These are phyloP conservation scores for Prochilodus magdalenae DNA, from an alignment of 2,113 vertebrate species.

Conservation along the genomic window DNA sequence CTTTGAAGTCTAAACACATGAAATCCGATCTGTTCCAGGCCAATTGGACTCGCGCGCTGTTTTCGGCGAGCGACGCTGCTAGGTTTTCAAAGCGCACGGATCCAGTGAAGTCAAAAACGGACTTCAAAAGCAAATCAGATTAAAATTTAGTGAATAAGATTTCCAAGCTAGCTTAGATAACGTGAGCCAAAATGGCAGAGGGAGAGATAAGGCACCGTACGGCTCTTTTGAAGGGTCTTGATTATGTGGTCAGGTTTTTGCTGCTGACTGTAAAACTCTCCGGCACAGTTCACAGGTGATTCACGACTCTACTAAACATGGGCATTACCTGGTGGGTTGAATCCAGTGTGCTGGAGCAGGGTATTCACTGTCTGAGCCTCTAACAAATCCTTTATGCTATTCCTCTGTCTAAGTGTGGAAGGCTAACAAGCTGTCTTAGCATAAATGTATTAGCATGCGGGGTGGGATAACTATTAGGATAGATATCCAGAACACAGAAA, in stretches of 20 bases:
- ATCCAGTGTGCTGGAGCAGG: background rate
- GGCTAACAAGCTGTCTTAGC: too few species aligned
- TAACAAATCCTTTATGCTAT: background rate
- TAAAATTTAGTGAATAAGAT: background rate
- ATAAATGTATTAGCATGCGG: background rate
- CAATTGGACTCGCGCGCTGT: background rate
- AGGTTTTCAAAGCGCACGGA: background rate
- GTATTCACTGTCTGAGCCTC: background rate
- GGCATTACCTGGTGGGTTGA: background rate
- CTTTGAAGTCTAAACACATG: constrained; percentile 40
- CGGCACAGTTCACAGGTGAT: too few species aligned
- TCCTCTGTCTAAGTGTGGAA: too few species aligned
- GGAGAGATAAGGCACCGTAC: background rate
- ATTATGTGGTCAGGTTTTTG: background rate
- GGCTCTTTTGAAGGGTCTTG: background rate
- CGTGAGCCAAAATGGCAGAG: background rate
- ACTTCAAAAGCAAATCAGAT: constrained; percentile 1
- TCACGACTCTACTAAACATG: too few species aligned
- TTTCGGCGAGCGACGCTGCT: background rate
- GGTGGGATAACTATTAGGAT: background rate
- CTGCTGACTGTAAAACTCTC: background rate
- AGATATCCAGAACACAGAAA: too few species aligned
- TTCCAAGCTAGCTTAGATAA: background rate
- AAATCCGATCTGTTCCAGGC: constrained; percentile 30
- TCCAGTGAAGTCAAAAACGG: constrained; percentile 11